phyloP scores from a whole-genome alignment of 2,797 vertebrate genomes.

The Buphagus erythrorhynchus region DNA sequence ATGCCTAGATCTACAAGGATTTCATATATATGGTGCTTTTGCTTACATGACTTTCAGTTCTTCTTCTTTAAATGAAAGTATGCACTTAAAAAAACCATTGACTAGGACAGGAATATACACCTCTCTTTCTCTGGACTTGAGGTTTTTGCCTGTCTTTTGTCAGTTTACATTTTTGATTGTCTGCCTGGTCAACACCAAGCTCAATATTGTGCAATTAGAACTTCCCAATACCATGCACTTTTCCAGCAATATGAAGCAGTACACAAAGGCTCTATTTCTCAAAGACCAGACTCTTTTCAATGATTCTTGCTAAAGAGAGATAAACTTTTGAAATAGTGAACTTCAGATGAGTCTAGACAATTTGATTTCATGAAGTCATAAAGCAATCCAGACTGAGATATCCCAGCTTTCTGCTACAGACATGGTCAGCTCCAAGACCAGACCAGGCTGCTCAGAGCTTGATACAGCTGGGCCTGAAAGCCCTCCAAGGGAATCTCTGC shows the following conservation, averaged over 20 bases:
- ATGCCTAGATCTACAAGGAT: background rate
- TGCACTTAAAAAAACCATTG: background rate
- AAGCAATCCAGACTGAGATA: background rate
- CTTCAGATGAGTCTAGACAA: background rate
- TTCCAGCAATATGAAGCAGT: background rate
- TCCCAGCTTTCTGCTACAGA: background rate
- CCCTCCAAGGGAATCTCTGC: background rate
- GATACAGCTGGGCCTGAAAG: background rate
- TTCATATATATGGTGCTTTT: background rate
- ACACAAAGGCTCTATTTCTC: background rate
- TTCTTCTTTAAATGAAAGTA: background rate
- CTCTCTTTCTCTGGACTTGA: background rate
- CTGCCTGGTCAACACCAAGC: background rate
- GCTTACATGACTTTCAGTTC: background rate
- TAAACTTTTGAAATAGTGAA: background rate
- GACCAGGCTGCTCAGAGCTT: background rate
- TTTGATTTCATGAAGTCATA: background rate
- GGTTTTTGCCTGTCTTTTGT: background rate
- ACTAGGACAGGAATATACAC: background rate
- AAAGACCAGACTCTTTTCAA: background rate
- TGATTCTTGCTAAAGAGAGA: background rate
- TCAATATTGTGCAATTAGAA: background rate
- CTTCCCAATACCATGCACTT: background rate
- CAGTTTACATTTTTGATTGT: background rate
- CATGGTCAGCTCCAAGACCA: background rate